Conservation (phyloP, 1,140 invertebrate species). For the Aphaenogaster floridana region DNA sequence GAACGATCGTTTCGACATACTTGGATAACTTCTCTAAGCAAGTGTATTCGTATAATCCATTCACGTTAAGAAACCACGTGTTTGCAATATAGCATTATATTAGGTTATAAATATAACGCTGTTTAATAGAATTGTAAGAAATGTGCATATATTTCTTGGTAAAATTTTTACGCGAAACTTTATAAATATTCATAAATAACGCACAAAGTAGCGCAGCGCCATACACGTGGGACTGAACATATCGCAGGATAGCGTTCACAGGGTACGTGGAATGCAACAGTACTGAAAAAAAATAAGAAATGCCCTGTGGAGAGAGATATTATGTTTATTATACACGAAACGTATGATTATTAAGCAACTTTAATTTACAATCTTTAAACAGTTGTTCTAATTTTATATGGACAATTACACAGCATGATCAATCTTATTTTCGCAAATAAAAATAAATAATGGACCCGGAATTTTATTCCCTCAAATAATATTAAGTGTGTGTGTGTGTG, state of each 20-base stretch:
- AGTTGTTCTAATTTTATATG: background rate
- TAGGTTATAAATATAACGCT: background rate
- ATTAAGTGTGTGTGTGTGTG: background rate
- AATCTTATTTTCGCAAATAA: background rate
- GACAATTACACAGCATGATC: background rate
- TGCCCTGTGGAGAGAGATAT: background rate
- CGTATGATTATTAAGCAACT: background rate
- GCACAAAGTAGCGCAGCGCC: slow-evolving; percentile 40
- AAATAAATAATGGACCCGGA: background rate
- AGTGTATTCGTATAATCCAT: background rate
- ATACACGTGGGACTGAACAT: slow-evolving; percentile 46
- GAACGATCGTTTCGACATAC: background rate
- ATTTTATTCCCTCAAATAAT: background rate
- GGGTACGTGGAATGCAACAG: slow-evolving; percentile 49
- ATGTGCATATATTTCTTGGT: slow-evolving; percentile 18
- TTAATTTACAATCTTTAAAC: slow-evolving; percentile 3
- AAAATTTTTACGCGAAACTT: slow-evolving; percentile 22
- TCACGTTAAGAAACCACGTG: background rate
- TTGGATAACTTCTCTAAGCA: background rate
- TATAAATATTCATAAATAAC: slow-evolving; percentile 56
- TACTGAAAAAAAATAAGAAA: slow-evolving; percentile 19
- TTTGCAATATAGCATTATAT: background rate
- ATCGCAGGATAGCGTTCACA: slow-evolving; percentile 38
- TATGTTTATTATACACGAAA: slow-evolving; percentile 28
- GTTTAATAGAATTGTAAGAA: slow-evolving; percentile 35